Percentiles rank a stretch among this genome's conserved stretches.
Conservation (phyloP, 1,140 invertebrate species). For the Drosophila prosaltans region DNA sequence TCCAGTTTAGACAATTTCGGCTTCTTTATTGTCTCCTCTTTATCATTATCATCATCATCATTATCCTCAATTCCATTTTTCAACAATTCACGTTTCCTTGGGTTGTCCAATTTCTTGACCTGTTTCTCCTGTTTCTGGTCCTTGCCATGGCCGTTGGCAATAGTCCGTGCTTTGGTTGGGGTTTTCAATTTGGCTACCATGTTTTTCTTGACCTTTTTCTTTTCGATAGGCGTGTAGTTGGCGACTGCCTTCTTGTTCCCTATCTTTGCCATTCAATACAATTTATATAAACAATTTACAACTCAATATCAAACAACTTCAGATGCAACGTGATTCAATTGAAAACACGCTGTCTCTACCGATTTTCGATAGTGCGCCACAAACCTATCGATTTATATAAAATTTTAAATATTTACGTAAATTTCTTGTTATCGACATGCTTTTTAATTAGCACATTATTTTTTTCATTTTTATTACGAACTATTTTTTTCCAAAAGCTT, state of each 20-base stretch:
- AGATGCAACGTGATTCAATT: background rate
- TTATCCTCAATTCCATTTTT: background rate
- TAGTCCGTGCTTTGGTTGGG: background rate
- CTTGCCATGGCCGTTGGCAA: background rate
- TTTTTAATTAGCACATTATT: too few species aligned
- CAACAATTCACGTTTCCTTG: background rate
- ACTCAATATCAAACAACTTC: background rate
- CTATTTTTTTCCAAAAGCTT: too few species aligned
- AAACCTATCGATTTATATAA: background rate
- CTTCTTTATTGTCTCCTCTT: constrained; percentile 10
- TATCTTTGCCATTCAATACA: constrained; percentile 1
- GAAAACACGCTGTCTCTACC: background rate
- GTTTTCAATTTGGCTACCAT: background rate
- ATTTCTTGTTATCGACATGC: too few species aligned
- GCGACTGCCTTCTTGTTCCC: background rate
- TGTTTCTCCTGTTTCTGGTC: background rate
- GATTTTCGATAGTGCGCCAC: constrained; percentile 5
- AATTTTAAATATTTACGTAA: too few species aligned
- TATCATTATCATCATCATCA: background rate
- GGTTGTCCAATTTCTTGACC: too few species aligned
- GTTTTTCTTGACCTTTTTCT: constrained; percentile 3
- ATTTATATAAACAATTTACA: background rate
- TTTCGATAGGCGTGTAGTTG: background rate
- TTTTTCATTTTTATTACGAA: too few species aligned
- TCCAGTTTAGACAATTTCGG: background rate